Evolutionary conservation across 1,140 invertebrate genomes (phyloP).

Genomic region (Chironomus tepperi): DNA sequence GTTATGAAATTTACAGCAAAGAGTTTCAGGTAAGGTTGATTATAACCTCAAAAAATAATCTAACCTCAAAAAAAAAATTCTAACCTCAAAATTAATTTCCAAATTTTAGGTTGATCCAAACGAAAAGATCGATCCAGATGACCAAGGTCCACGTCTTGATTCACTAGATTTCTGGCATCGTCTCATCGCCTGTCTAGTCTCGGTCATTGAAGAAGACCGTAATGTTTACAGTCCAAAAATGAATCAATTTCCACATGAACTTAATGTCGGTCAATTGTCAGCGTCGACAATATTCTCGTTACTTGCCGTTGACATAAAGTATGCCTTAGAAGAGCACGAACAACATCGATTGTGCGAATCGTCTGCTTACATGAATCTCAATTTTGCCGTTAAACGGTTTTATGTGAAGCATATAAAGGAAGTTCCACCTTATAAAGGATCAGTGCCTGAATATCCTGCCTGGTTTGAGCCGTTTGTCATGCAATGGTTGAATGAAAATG

Average conservation of each 20-base stretch:
- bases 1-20: slow-evolving; percentile 87
- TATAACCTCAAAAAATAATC: too few species aligned
- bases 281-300: slow-evolving; percentile 95
- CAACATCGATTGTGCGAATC: slow-evolving; percentile 92
- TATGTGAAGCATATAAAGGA: slow-evolving; percentile 99
- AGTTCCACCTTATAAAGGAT: slow-evolving; percentile 90
- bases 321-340: slow-evolving; percentile 96
- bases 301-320: slow-evolving; percentile 97
- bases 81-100: neutral
- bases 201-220: slow-evolving; percentile 97
- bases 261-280: slow-evolving; percentile 90
- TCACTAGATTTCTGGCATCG: slow-evolving; percentile 99
- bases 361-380: slow-evolving; percentile 98
- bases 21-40: slow-evolving; percentile 68
- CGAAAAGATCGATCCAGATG: slow-evolving; percentile 76
- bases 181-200: slow-evolving; percentile 92
- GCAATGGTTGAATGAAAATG: slow-evolving; percentile 99
- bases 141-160: slow-evolving; percentile 80
- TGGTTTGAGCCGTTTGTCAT: slow-evolving; percentile 99
- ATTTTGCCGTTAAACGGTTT: slow-evolving; percentile 96
- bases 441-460: slow-evolving; percentile 91
- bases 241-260: slow-evolving; percentile 91
- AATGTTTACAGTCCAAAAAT: slow-evolving; percentile 97
- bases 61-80: too few species aligned
- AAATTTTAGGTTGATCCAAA: slow-evolving; percentile 65